Percentiles rank a stretch among this genome's conserved stretches.
phyloP scores from a whole-genome alignment of 2,888 invertebrate genomes.

The Callyntrura sp. region DNA sequence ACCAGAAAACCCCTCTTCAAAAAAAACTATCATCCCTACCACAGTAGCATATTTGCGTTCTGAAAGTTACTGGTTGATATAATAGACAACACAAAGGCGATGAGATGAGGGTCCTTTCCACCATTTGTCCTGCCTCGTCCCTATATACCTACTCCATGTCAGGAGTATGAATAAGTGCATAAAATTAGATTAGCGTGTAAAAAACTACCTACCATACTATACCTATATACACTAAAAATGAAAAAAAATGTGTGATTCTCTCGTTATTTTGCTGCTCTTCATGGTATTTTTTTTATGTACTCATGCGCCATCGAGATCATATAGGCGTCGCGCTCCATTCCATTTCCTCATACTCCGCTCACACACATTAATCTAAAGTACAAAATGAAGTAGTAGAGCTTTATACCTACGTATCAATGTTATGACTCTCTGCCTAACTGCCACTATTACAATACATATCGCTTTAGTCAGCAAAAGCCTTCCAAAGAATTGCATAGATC shows the following conservation, averaged over 20 bases:
- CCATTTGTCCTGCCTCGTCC: neutral
- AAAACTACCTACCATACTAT: neutral
- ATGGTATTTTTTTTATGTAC: neutral
- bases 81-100: too few species aligned
- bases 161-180: neutral
- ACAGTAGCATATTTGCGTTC: too few species aligned
- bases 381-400: neutral
- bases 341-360: constrained; percentile 11
- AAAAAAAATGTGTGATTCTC: constrained; percentile 11
- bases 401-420: neutral
- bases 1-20: too few species aligned
- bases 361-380: neutral
- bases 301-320: neutral
- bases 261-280: neutral
- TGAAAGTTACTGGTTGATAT: too few species aligned
- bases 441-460: too few species aligned
- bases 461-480: too few species aligned
- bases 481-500: too few species aligned
- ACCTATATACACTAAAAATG: neutral
- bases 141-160: neutral
- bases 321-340: neutral
- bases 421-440: neutral
- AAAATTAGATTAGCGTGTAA: neutral
- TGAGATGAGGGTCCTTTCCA: neutral
- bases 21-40: too few species aligned